phyloP scores from a whole-genome alignment of 1,140 invertebrate species.

The Ostrea denselamellosa region DNA sequence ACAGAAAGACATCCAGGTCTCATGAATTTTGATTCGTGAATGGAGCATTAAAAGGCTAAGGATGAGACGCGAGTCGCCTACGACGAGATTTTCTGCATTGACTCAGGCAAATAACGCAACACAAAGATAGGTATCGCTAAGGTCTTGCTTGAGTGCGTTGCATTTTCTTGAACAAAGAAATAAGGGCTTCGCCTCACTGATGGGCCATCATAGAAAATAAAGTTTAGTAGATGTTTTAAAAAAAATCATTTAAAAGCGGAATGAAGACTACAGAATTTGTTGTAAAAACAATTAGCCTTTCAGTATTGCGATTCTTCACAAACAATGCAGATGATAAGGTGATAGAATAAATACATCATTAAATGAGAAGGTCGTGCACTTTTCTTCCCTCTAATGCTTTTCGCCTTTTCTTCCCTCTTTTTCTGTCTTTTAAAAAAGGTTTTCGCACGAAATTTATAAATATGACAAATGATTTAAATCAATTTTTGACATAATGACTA shows the following conservation, averaged over 20 bases:
- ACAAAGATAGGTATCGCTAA: slow-evolving; percentile 20
- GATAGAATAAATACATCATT: too few species aligned
- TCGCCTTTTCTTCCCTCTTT: not conserved
- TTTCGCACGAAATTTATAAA: not conserved
- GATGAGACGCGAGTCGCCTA: not conserved
- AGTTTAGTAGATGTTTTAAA: not conserved
- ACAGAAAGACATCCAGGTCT: not conserved
- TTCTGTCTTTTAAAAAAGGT: not conserved
- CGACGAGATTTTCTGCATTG: not conserved
- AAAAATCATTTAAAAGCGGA: not conserved
- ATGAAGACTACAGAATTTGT: not conserved
- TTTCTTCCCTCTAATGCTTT: too few species aligned
- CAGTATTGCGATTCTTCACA: not conserved
- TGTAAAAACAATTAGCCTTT: slow-evolving; percentile 1
- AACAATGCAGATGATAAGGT: not conserved
- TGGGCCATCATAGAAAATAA: not conserved
- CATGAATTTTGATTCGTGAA: slow-evolving; percentile 6
- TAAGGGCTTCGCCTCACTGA: not conserved
- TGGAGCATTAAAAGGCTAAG: not conserved
- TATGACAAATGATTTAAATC: not conserved
- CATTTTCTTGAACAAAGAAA: slow-evolving; percentile 1
- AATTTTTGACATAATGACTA: not conserved
- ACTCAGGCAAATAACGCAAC: slow-evolving; percentile 9
- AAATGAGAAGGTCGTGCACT: too few species aligned
- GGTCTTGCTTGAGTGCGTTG: not conserved